Evolutionary conservation across 1,140 invertebrate species (phyloP).

Genomic region (Alviniconcha marisindica): DNA sequence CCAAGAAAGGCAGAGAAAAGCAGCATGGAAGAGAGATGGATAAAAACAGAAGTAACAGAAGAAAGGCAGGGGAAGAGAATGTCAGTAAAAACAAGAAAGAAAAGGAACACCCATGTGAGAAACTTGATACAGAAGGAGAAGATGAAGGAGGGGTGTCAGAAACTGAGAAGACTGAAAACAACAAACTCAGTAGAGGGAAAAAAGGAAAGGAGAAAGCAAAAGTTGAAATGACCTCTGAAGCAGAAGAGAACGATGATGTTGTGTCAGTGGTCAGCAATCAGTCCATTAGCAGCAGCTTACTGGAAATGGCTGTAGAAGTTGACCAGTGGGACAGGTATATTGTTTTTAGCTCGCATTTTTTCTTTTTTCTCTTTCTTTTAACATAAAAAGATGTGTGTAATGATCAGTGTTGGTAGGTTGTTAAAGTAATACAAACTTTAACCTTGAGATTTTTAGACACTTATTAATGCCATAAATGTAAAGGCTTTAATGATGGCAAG

Average conservation of each 20-base stretch:
- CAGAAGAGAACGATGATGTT: constrained; percentile 17
- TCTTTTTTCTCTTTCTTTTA: no score
- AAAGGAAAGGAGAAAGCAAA: not conserved
- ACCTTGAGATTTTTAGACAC: no score
- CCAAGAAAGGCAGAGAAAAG: not conserved
- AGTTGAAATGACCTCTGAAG: no score
- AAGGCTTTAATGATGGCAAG: no score
- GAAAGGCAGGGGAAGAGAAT: not conserved
- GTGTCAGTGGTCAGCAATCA: constrained; percentile 1
- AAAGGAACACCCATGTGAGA: not conserved
- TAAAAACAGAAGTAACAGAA: not conserved
- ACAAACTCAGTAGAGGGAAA: not conserved
- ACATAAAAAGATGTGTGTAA: no score
- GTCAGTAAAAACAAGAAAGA: not conserved
- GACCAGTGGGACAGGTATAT: constrained; percentile 37
- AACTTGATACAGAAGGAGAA: not conserved
- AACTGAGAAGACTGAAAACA: not conserved
- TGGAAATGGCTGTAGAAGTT: not conserved
- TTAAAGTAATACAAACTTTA: no score
- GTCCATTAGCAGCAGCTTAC: not conserved
- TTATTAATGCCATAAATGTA: no score
- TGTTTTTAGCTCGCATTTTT: no score
- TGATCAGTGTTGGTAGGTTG: no score
- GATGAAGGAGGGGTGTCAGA: not conserved
- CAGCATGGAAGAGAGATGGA: not conserved